A percentile compares a stretch with the other conserved stretches of the same genome.
Evolutionary conservation across 2,888 invertebrate species (phyloP).

Genomic region (Aromia moschata): DNA sequence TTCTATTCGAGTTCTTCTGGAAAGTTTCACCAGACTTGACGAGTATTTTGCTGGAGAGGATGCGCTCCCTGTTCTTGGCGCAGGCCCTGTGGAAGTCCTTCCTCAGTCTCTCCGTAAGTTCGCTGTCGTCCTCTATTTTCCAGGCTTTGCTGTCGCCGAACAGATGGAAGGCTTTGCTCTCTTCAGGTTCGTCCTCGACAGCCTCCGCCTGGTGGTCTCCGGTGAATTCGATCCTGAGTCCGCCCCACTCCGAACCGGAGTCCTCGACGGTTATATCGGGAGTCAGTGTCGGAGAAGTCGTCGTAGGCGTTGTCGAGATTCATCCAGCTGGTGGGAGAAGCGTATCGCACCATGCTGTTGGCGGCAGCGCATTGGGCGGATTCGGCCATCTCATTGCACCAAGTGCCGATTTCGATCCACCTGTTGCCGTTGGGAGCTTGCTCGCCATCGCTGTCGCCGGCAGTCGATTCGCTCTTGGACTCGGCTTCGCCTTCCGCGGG

Average conservation of each 20-base stretch:
- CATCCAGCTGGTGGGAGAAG: slow-evolving; percentile 67
- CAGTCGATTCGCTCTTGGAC: slow-evolving; percentile 40
- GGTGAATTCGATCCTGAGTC: slow-evolving; percentile 82
- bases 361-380: slow-evolving; percentile 62
- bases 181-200: slow-evolving; percentile 69
- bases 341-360: slow-evolving; percentile 64
- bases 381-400: slow-evolving; percentile 90
- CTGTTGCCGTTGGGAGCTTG: slow-evolving; percentile 63
- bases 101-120: slow-evolving; percentile 63
- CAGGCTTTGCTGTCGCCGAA: slow-evolving; percentile 54
- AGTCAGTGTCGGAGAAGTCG: slow-evolving; percentile 65
- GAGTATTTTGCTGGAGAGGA: slow-evolving; percentile 58
- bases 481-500: slow-evolving; percentile 50
- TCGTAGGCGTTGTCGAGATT: slow-evolving; percentile 53
- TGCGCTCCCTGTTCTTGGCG: slow-evolving; percentile 54
- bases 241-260: slow-evolving; percentile 62
- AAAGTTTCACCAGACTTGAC: slow-evolving; percentile 48
- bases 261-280: slow-evolving; percentile 61
- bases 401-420: slow-evolving; percentile 87
- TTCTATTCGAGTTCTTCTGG: slow-evolving; percentile 40
- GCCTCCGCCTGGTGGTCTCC: slow-evolving; percentile 88
- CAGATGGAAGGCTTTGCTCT: slow-evolving; percentile 54
- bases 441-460: slow-evolving; percentile 44
- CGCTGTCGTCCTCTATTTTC: slow-evolving; percentile 56
- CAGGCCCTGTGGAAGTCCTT: slow-evolving; percentile 63